phyloP scores from a whole-genome alignment of 2,797 vertebrate genomes.

The Muscicapa striata region DNA sequence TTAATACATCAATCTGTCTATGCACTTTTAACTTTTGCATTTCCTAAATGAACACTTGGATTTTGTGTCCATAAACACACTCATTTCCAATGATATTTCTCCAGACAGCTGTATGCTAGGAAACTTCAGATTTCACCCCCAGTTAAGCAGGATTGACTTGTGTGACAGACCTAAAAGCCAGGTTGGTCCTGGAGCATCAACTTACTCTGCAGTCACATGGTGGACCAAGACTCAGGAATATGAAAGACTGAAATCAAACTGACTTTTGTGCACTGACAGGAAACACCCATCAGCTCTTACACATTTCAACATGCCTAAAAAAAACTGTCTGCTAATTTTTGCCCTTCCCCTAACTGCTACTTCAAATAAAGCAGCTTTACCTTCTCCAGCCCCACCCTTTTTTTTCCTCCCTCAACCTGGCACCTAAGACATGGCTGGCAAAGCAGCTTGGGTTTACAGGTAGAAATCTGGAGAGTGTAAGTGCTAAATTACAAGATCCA shows the following conservation, averaged over 20 bases:
- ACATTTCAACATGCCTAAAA: not conserved
- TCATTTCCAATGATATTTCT: not conserved
- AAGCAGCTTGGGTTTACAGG: not conserved
- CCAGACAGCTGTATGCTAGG: not conserved
- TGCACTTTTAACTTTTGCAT: accelerated
- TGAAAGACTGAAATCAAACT: not conserved
- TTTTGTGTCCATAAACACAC: not conserved
- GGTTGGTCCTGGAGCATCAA: not conserved
- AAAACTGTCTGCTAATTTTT: not conserved
- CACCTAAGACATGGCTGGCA: not conserved
- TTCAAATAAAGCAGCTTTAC: not conserved
- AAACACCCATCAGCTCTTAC: not conserved
- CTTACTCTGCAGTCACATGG: not conserved
- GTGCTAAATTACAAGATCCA: not conserved
- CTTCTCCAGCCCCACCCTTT: not conserved
- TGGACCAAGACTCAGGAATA: not conserved
- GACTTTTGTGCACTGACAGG: not conserved
- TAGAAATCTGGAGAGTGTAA: not conserved
- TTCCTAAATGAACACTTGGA: not conserved
- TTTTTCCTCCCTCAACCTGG: not conserved
- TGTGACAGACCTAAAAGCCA: not conserved
- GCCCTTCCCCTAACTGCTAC: not conserved
- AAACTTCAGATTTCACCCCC: not conserved
- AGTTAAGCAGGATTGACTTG: not conserved
- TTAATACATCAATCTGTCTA: not conserved